Base-by-base conservation (phyloP, 2,888 invertebrate species). In the Macrosoma leucophasiata region DNA sequence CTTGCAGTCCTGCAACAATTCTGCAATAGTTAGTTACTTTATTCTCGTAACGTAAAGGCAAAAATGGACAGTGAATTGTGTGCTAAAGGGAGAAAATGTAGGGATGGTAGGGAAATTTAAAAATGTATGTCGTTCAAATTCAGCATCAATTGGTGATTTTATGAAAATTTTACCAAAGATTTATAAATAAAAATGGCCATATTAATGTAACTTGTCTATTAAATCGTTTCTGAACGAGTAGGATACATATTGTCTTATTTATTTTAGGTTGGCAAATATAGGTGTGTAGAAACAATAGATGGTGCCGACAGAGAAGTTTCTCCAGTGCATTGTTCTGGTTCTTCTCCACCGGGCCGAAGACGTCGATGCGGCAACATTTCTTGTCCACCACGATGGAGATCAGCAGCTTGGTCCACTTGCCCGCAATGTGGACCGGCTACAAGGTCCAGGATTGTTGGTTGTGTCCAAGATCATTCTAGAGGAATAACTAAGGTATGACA, bases 381-480 rank as follows among this genome's bases (percentile, higher is more conserved):
- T 0, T 96, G 96, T 60, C 89, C 93, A 0, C 91, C 95, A 0
- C 89, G 92, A 46, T 96, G 96, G 96, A 81, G 90, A 10, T 86
- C 90, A 0, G 87, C 87, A 1, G 86, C 90, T 3, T 96, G 96
- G 96, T 86, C 90, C 5, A 74, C 88, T 0, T 96, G 96, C 54
- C 91, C 91, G 7, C 82, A 87, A 8, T 95, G 96, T 64, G 92
- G 93, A 3, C 86, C 89, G n/a, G 93, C 94, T 1, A 76, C 84
- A 1, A 90, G 91, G 53, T 89, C 88, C 0, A 87, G 95, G 37
- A 88, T 90, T 13, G 84, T 94, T 24, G 89, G 89, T 39, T 96
- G 94, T 65, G 90, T 89, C 24, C 90, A 91, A 60, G 85, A 85
- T 39, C 75, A 82, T 52, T 67, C 75, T 2, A 71, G 68, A 45